Evolutionary conservation across 1,140 invertebrate genomes (phyloP).

Genomic region (Drosophila nasuta): DNA sequence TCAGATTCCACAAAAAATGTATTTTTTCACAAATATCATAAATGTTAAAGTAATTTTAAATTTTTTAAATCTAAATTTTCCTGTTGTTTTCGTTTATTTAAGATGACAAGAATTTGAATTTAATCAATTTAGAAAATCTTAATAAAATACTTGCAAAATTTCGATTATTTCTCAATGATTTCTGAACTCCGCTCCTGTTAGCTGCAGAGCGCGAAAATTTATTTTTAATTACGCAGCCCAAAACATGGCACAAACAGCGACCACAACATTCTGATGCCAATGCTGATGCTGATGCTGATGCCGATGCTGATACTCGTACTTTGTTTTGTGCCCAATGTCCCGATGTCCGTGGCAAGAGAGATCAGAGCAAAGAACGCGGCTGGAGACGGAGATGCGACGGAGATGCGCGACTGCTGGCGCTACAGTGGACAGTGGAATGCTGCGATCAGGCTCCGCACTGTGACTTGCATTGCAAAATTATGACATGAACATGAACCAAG

Average conservation of each 20-base stretch:
- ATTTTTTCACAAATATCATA: too few relatives aligned
- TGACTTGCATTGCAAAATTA: conserved; percentile 72
- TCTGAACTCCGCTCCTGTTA: conserved; percentile 49
- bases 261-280: conserved; percentile 70
- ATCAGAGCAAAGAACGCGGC: conserved; percentile 45
- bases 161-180: too few relatives aligned
- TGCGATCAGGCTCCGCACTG: conserved; percentile 17
- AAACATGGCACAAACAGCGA: conserved; percentile 80
- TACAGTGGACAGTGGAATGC: conserved; percentile 59
- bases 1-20: too few relatives aligned
- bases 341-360: conserved; percentile 10
- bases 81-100: too few relatives aligned
- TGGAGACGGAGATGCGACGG: conserved; percentile 54
- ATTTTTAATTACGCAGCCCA: conserved; percentile 81
- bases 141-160: too few relatives aligned
- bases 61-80: too few relatives aligned
- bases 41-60: too few relatives aligned
- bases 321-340: conserved; percentile 3
- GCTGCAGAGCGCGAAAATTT: conserved; percentile 70
- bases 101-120: too few relatives aligned
- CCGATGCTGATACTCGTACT: conserved; percentile 17
- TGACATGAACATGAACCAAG: conserved; percentile 84
- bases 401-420: conserved; percentile 45
- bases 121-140: too few relatives aligned
- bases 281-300: conserved; percentile 3